A percentile compares a stretch with the other conserved stretches of the same genome.
Conservation (phyloP, 2,888 invertebrate genomes). For the Tinea trinotella region DNA sequence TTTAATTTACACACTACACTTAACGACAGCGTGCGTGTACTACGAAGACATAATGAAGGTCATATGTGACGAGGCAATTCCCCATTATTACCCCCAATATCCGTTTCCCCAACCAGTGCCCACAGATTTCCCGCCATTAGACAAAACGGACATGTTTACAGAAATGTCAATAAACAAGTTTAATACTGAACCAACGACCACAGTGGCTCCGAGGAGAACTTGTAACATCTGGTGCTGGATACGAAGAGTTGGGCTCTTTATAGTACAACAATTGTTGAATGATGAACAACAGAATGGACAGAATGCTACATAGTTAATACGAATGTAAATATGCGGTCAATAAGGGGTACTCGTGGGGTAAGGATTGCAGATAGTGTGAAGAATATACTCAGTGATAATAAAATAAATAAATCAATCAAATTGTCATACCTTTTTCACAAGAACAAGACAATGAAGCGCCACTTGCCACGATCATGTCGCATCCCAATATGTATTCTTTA, state of each 20-base stretch:
- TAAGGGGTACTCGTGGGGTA: no score
- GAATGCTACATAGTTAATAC: no score
- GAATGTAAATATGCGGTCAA: no score
- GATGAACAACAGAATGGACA: constrained; percentile 29
- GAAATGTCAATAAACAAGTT: constrained; percentile 18
- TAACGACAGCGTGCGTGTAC: neutral
- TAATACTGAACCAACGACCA: constrained; percentile 18
- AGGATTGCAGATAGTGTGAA: no score
- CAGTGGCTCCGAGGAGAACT: constrained; percentile 19
- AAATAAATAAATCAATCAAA: no score
- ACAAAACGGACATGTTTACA: constrained; percentile 7
- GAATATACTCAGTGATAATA: no score
- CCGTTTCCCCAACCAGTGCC: neutral
- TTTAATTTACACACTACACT: neutral
- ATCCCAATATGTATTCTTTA: no score
- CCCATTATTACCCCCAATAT: neutral
- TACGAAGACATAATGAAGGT: constrained; percentile 3
- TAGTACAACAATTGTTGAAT: constrained; percentile 41
- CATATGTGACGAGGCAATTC: neutral
- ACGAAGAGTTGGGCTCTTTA: constrained; percentile 39
- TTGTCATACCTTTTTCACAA: no score
- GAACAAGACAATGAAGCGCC: no score
- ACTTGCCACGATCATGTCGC: no score
- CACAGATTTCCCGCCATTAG: constrained; percentile 5
- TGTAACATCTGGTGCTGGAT: constrained; percentile 46